phyloP scores from a whole-genome alignment of 2,113 vertebrate species.

The Orycteropus afer region DNA sequence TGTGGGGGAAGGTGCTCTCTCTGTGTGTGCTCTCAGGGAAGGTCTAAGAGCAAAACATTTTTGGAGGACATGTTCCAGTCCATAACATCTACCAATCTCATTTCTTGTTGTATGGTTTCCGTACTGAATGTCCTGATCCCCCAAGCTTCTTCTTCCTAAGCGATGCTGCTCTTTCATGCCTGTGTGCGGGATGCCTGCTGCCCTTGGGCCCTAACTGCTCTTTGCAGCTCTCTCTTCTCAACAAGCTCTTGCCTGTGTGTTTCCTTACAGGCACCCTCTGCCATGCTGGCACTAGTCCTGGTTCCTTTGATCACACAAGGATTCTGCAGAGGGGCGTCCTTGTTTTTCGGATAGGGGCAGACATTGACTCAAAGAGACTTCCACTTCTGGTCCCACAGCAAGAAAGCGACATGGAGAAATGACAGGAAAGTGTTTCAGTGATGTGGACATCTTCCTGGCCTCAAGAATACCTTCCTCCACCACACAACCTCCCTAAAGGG shows the following conservation, averaged over 20 bases:
- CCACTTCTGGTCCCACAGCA: background rate
- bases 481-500: background rate
- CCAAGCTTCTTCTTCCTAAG: no score
- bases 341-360: background rate
- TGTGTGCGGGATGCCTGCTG: fast-evolving
- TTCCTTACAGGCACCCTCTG: fast-evolving
- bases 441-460: background rate
- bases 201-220: background rate
- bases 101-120: background rate
- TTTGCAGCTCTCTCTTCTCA: background rate
- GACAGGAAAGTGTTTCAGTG: background rate
- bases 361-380: background rate
- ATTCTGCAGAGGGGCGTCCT: fast-evolving
- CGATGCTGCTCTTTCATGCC: fast-evolving
- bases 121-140: fast-evolving
- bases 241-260: fast-evolving
- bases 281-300: fast-evolving
- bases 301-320: fast-evolving
- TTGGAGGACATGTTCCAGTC: background rate
- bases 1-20: no score
- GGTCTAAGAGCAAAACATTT: no score
- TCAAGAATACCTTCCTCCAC: fast-evolving
- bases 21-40: no score
- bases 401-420: background rate
- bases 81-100: background rate